Evolutionary conservation across 1,140 invertebrate genomes (phyloP), one percentile per base, ranked within the genome.

Genomic region (Ceratosolen solmsi): DNA sequence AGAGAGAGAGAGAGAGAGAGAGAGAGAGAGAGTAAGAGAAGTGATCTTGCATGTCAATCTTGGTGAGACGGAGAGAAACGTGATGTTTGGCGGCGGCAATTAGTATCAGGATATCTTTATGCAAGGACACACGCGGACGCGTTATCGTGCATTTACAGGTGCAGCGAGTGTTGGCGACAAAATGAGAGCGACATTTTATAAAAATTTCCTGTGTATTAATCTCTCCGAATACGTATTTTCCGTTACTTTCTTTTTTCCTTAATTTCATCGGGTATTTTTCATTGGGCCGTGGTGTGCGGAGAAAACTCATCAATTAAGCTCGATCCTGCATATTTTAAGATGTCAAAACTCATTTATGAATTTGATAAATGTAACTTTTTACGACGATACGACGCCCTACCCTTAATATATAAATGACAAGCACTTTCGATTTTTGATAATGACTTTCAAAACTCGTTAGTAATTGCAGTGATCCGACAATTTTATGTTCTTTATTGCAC

Each of bases 51-150:
- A n/a, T n/a, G n/a, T n/a, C n/a, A n/a, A n/a, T n/a, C n/a, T n/a
- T n/a, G n/a, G n/a, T n/a, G n/a, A 46, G 41, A 46, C 41, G 41
- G 41, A 13, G 41, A 46, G 41, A 46, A 46, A 46, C 41, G 70
- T 49, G 75, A 75, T 75, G 79, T 54, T 56, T 79, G 49, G 65
- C 70, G 72, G 36, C 70, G 56, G 83, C 83, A 87, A 86, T 87
- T 87, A 87, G 80, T 76, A 79, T 51, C 30, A 51, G 49, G 81
- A 87, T 83, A 78, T 85, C 86, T 87, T 84, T 82, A 85, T 86
- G 79, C 30, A 20, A 15, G 22, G 33, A 46, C 33, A 71, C 49
- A 60, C n/a, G 30, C 2, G 15, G 2, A n/a, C n/a, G 7, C 51
- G 30, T 33, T 30, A 27, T 0, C 36, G 46, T 27, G 36, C 17